phyloP scores from a whole-genome alignment of 2,888 invertebrate genomes.

The Hofmannophila pseudospretella region DNA sequence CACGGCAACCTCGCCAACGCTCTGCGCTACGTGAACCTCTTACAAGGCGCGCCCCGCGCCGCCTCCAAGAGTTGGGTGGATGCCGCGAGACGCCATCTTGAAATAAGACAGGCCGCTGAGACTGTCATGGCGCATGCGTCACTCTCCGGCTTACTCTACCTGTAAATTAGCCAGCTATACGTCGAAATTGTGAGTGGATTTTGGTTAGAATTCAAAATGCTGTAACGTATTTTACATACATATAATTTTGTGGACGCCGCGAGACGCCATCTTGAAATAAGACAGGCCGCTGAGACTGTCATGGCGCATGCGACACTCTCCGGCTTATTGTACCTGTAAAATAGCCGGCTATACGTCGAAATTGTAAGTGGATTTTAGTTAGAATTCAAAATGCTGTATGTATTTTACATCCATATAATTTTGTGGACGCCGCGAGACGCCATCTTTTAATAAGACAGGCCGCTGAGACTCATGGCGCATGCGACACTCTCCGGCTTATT shows the following conservation, averaged over 20 bases:
- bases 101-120: slow-evolving; percentile 93
- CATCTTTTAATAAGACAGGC: no score
- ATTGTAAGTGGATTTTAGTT: no score
- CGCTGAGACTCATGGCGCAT: not conserved
- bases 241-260: no score
- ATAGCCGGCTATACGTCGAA: no score
- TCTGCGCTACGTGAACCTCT: slow-evolving; percentile 92
- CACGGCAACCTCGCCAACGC: slow-evolving; percentile 91
- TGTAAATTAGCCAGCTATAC: slow-evolving; percentile 23
- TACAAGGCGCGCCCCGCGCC: slow-evolving; percentile 91
- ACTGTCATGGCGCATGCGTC: slow-evolving; percentile 95
- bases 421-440: no score
- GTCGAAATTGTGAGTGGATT: no score
- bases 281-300: not conserved
- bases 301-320: slow-evolving; percentile 64
- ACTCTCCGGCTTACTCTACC: slow-evolving; percentile 81
- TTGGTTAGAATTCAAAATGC: no score
- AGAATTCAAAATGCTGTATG: no score
- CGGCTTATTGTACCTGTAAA: slow-evolving; percentile 72
- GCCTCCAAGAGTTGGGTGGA: slow-evolving; percentile 92
- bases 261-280: no score
- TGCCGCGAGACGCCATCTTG: slow-evolving; percentile 89
- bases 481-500: no score
- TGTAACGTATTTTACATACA: no score
- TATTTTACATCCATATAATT: no score